phyloP scores from a whole-genome alignment of 1,140 invertebrate genomes.

The Zaprionus africanus region DNA sequence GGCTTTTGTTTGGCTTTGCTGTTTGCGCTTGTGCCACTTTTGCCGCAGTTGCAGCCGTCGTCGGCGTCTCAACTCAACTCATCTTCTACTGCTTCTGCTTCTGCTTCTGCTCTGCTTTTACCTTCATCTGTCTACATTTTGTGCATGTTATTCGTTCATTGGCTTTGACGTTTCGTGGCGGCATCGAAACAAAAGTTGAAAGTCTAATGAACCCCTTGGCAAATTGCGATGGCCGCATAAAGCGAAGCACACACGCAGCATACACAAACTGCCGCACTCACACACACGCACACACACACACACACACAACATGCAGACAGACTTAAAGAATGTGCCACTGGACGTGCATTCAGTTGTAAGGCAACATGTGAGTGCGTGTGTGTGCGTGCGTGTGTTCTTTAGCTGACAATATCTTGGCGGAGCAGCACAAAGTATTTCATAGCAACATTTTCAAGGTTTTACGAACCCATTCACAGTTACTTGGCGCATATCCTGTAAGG shows the following conservation, averaged over 20 bases:
- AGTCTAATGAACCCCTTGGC: constrained; percentile 76
- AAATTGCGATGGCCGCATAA: constrained; percentile 53
- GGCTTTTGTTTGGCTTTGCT: constrained; percentile 53
- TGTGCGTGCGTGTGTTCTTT: not conserved
- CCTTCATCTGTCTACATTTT: constrained; percentile 23
- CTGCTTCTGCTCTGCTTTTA: constrained; percentile 19
- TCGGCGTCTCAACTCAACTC: not conserved
- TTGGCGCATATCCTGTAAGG: constrained; percentile 15
- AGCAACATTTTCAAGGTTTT: constrained; percentile 4
- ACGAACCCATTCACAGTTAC: constrained; percentile 3
- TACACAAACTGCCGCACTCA: not conserved
- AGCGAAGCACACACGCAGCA: constrained; percentile 36
- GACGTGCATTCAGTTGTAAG: constrained; percentile 28
- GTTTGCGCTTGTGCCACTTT: constrained; percentile 45
- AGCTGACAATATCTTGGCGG: constrained; percentile 27
- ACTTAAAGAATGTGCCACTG: constrained; percentile 10
- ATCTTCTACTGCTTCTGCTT: constrained; percentile 14
- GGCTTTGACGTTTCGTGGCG: constrained; percentile 63
- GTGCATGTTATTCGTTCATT: constrained; percentile 72
- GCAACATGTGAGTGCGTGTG: not conserved
- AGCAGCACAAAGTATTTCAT: constrained; percentile 10
- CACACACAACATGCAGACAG: not conserved
- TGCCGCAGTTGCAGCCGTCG: constrained; percentile 50
- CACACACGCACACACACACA: not conserved
- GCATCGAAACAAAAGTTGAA: constrained; percentile 53